phyloP scores from a whole-genome alignment of 2,797 vertebrate genomes.

The Nothura maculosa region DNA sequence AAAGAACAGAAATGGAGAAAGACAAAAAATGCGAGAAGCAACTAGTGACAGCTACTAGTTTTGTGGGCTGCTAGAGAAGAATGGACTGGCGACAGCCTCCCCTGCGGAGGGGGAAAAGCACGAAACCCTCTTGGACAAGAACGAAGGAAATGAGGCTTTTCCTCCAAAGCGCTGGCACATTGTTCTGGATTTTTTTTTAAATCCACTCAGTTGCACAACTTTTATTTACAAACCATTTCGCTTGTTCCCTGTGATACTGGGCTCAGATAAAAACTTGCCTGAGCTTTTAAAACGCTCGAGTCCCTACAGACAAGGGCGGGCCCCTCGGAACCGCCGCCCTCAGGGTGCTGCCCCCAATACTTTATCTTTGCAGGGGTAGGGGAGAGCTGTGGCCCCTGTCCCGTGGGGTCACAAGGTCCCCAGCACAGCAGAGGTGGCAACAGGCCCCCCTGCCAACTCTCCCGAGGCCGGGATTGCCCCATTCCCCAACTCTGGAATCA shows the following conservation, averaged over 20 bases:
- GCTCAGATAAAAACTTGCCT: not conserved
- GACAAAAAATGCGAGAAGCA: not conserved
- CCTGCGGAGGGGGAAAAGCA: not conserved
- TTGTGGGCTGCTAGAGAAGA: not conserved
- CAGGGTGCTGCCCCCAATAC: rapidly evolving
- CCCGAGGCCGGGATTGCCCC: rapidly evolving
- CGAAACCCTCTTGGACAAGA: not conserved
- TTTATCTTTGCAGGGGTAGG: not conserved
- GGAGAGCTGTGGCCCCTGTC: rapidly evolving
- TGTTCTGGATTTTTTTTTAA: rapidly evolving
- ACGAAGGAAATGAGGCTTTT: not conserved
- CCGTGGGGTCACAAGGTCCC: no score
- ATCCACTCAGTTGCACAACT: not conserved
- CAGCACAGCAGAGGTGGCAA: rapidly evolving
- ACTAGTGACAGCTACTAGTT: conserved; percentile 5
- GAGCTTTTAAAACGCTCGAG: no score
- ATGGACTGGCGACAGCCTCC: not conserved
- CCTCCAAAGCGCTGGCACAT: not conserved
- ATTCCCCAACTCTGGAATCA: no score
- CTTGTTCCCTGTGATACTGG: not conserved
- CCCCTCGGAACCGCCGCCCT: rapidly evolving
- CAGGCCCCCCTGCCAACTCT: not conserved
- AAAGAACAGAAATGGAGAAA: not conserved
- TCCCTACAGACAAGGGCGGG: rapidly evolving
- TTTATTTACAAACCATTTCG: not conserved